Percentiles rank a stretch among this genome's conserved stretches.
Evolutionary conservation across 2,888 invertebrate genomes (phyloP).

Genomic region (Acleris sparsana): DNA sequence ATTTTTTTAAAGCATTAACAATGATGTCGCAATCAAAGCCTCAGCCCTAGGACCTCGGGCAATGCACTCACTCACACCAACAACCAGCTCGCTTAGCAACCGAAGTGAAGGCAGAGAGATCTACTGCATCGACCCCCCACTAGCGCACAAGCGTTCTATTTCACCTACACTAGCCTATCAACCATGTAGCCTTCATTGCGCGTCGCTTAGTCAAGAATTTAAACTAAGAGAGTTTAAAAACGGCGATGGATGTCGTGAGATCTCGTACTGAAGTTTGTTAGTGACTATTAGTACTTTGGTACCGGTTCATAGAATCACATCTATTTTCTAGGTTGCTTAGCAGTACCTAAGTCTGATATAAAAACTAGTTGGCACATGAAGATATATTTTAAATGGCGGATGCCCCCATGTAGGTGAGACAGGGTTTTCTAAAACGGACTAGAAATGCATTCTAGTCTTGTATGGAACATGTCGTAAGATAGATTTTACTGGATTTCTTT

Average conservation of each 20-base stretch:
- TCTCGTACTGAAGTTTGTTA: not conserved
- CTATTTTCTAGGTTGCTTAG: constrained; percentile 74
- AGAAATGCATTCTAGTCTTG: constrained; percentile 57
- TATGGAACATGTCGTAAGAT: constrained; percentile 46
- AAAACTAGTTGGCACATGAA: constrained; percentile 67
- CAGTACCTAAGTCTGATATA: constrained; percentile 59
- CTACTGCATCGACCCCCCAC: constrained; percentile 55
- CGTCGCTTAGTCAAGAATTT: not conserved
- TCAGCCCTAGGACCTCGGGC: constrained; percentile 61
- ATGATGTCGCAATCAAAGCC: constrained; percentile 40
- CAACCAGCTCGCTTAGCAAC: constrained; percentile 68
- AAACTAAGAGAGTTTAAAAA: not conserved
- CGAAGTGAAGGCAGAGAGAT: constrained; percentile 77
- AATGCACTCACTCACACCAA: constrained; percentile 73
- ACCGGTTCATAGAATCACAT: constrained; percentile 65
- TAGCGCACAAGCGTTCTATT: constrained; percentile 43
- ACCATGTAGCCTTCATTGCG: constrained; percentile 45
- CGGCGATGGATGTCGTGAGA: constrained; percentile 43
- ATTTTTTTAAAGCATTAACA: constrained; percentile 40
- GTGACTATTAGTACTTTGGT: constrained; percentile 39
- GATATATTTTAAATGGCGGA: constrained; percentile 71
- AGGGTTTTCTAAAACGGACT: constrained; percentile 67
- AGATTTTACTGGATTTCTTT: constrained; percentile 38
- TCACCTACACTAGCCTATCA: constrained; percentile 38
- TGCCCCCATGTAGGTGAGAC: constrained; percentile 64